A percentile compares a stretch with the other conserved stretches of the same genome.
Evolutionary conservation across 2,113 vertebrate species (phyloP).

Genomic region (Phrynosoma platyrhinos): DNA sequence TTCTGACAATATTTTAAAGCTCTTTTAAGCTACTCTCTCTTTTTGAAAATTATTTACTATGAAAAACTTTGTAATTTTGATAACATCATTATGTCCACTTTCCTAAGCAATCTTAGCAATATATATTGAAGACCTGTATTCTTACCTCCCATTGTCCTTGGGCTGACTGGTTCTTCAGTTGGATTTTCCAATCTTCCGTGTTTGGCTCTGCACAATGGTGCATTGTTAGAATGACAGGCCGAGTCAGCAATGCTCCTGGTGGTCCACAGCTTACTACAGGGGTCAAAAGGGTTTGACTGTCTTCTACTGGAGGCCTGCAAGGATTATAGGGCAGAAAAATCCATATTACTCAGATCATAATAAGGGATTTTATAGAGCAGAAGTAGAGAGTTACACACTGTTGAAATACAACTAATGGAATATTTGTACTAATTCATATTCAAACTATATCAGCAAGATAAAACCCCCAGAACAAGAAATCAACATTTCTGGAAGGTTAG

Average conservation of each 20-base stretch:
- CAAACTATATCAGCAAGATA: too few species aligned
- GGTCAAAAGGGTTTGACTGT: slow-evolving; percentile 91
- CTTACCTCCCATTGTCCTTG: slow-evolving; percentile 96
- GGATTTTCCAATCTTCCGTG: slow-evolving; percentile 92
- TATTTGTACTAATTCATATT: neutral
- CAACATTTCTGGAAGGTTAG: too few species aligned
- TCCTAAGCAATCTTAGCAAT: neutral
- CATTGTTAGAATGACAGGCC: slow-evolving; percentile 91
- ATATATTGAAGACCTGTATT: fast-evolving
- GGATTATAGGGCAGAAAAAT: neutral
- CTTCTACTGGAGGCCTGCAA: slow-evolving; percentile 88
- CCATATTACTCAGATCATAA: neutral
- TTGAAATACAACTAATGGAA: neutral
- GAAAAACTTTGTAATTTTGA: neutral
- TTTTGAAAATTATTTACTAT: neutral
- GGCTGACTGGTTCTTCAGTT: slow-evolving; percentile 88
- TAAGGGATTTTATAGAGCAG: slow-evolving; percentile 11
- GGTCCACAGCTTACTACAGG: slow-evolving; percentile 96
- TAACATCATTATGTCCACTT: neutral
- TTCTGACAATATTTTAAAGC: neutral
- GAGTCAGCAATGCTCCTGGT: slow-evolving; percentile 88
- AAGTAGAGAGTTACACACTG: neutral
- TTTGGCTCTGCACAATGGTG: slow-evolving; percentile 90
- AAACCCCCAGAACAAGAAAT: too few species aligned
- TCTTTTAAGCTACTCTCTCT: neutral